Evolutionary conservation across 2,797 vertebrate genomes (phyloP), one percentile per base, ranked within the genome.

Genomic region (Propithecus perrieri): DNA sequence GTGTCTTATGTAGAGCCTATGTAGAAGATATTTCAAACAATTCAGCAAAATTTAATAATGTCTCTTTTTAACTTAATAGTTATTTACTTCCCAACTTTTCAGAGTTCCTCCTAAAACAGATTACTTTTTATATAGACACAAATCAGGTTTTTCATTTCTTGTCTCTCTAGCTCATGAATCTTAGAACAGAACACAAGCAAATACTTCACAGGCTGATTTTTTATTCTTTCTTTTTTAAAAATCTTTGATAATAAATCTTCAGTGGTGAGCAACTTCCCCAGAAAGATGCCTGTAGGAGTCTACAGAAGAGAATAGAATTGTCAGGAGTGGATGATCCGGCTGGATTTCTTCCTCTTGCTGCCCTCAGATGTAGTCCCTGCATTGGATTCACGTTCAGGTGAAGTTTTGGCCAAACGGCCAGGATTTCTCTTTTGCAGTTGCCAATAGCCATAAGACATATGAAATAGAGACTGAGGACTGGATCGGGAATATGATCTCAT

Each of bases 161-260:
- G 18, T 69, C 4, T 57, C 15, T 69, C 67, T 69, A 22, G 6
- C 18, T 85, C 63, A 46, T 89, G 88, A 69, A 74, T 84, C 50
- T 87, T 35, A 91, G 53, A 63, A 72, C 15, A 91, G 65, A 69
- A 92, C 57, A 93, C 46, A 91, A 71, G 59, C 7, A 95, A 95
- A 83, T 10, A 59, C 41, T 67, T 79, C 65, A 61, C 17, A 63
- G 14, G 14, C 13, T 79, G 12, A 9, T 88, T 50, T 83, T 75
- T 53, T 10, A 65, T 89, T 65, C 18, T 93, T 90, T 57, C 33
- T 67, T 35, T 71, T 72, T 72, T 48, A 94, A 89, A 88, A 76
- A 57, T 63, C 24, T 78, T 83, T 79, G 5, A 61, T 65, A 92
- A 65, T 85, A 75, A 53, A 92, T 69, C 74, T 85, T 83, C 48